Conservation (phyloP, 2,797 vertebrate genomes). For the Cossypha caffra region DNA sequence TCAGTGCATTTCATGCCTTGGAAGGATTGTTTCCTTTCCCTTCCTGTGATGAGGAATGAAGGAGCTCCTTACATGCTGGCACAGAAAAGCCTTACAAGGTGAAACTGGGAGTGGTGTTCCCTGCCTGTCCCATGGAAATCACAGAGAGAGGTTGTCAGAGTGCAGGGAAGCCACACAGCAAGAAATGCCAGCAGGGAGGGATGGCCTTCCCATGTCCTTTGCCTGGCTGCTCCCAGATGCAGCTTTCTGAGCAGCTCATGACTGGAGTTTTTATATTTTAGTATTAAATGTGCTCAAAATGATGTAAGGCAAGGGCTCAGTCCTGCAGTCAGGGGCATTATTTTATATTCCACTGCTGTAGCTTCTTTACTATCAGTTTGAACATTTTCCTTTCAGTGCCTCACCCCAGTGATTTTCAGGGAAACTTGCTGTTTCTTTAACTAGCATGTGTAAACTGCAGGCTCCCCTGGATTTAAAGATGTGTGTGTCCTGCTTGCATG, state of each 20-base stretch:
- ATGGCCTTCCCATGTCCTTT: neutral
- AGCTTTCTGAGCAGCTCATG: neutral
- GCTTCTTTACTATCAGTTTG: neutral
- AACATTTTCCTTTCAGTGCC: neutral
- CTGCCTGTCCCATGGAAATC: neutral
- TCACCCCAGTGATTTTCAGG: neutral
- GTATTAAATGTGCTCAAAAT: neutral
- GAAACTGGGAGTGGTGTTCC: neutral
- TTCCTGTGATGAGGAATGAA: neutral
- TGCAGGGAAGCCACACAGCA: neutral
- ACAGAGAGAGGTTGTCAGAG: rapidly evolving
- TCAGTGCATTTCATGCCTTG: rapidly evolving
- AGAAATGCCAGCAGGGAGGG: neutral
- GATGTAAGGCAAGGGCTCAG: neutral
- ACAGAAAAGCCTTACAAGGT: neutral
- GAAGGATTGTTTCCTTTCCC: neutral
- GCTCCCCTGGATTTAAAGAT: neutral
- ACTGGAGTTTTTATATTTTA: neutral
- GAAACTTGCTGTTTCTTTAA: neutral
- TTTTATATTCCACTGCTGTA: neutral
- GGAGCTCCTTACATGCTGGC: neutral
- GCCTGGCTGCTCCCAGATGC: neutral
- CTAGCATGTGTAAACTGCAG: neutral
- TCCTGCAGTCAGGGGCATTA: neutral
- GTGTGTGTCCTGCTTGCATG: neutral